A percentile compares a stretch with the other conserved stretches of the same genome.
These are phyloP conservation scores for Vanessa atalanta DNA, from an alignment of 1,140 invertebrate genomes.

Conservation along the genomic window DNA sequence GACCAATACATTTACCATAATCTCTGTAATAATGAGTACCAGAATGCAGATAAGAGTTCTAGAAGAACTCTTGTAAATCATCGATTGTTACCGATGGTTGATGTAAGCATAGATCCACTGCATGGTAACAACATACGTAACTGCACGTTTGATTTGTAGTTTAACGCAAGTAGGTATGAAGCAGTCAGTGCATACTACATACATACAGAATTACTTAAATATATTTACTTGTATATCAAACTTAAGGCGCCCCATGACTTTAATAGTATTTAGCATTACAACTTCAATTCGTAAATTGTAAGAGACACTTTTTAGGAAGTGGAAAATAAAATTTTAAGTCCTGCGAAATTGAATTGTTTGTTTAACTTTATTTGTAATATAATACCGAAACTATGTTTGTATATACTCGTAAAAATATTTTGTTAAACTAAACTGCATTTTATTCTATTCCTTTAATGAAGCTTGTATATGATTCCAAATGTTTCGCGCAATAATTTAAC, in stretches of 20 bases:
- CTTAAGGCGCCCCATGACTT: slow-evolving; percentile 27
- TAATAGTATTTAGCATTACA: slow-evolving; percentile 30
- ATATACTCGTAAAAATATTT: slow-evolving; percentile 50
- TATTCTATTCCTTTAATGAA: slow-evolving; percentile 28
- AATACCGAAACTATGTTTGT: slow-evolving; percentile 35
- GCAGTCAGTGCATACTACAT: slow-evolving; percentile 36
- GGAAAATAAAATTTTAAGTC: slow-evolving; percentile 32
- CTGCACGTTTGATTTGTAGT: slow-evolving; percentile 72
- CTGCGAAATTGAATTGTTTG: slow-evolving; percentile 80
- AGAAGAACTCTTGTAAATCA: slow-evolving; percentile 55
- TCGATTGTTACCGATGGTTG: slow-evolving; percentile 68
- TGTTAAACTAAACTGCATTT: slow-evolving; percentile 34
- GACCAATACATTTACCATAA: slow-evolving; percentile 59
- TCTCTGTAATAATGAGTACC: slow-evolving; percentile 63
- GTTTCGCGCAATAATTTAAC: slow-evolving; percentile 37
- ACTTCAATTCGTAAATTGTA: slow-evolving; percentile 14
- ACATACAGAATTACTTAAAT: slow-evolving; percentile 38
- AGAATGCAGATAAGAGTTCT: slow-evolving; percentile 48
- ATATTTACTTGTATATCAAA: slow-evolving; percentile 49
- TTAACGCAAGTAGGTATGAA: slow-evolving; percentile 46
- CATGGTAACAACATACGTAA: slow-evolving; percentile 61
- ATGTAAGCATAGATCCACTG: slow-evolving; percentile 63
- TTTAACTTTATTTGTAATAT: slow-evolving; percentile 36
- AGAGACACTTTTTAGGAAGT: slow-evolving; percentile 29
- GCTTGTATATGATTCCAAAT: slow-evolving; percentile 37